Conservation (phyloP, 2,888 invertebrate genomes). For the Elmis aenea region DNA sequence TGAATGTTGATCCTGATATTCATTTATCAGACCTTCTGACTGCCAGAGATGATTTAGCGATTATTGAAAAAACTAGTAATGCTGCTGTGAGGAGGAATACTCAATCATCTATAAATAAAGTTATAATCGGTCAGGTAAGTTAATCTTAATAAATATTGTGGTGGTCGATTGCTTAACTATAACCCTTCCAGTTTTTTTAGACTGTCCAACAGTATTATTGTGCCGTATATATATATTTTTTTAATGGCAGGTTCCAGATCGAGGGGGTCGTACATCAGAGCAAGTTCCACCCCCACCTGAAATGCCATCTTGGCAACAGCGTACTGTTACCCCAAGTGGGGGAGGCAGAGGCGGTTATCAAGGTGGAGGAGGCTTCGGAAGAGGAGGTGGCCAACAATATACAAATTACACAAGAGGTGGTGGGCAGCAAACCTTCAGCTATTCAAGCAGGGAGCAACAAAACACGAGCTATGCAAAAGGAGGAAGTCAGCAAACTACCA, state of each 20-base stretch:
- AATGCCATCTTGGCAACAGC: slow-evolving; percentile 93
- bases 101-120: slow-evolving; percentile 75
- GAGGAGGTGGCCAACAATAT: slow-evolving; percentile 31
- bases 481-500: slow-evolving; percentile 21
- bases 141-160: background rate
- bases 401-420: slow-evolving; percentile 18
- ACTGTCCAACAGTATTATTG: too few relatives aligned
- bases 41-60: slow-evolving; percentile 75
- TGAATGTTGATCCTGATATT: slow-evolving; percentile 59
- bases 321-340: slow-evolving; percentile 49
- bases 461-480: slow-evolving; percentile 3
- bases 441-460: slow-evolving; percentile 8
- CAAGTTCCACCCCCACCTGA: slow-evolving; percentile 92
- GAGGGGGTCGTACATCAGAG: slow-evolving; percentile 90
- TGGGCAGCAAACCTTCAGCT: slow-evolving; percentile 37
- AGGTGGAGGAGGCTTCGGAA: slow-evolving; percentile 37
- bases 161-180: background rate
- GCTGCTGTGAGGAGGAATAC: slow-evolving; percentile 83
- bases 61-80: slow-evolving; percentile 90
- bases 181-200: too few relatives aligned
- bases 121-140: slow-evolving; percentile 76
- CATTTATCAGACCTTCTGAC: slow-evolving; percentile 75
- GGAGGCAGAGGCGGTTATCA: slow-evolving; percentile 48
- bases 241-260: slow-evolving; percentile 73
- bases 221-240: too few relatives aligned